Evolutionary conservation across 1,140 invertebrate genomes (phyloP).

Genomic region (Formica selysi): DNA sequence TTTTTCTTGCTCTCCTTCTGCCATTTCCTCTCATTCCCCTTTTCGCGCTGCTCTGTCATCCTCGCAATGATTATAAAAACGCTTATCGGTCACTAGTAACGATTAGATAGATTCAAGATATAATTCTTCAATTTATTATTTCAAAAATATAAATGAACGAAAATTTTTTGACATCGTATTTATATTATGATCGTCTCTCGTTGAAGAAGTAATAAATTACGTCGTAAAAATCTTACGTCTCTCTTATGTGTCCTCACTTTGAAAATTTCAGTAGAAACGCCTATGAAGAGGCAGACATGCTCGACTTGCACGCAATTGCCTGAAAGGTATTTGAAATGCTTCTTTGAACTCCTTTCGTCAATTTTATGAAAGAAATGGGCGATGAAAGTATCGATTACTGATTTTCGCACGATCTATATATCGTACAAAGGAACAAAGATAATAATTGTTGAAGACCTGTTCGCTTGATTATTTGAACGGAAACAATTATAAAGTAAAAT

Average conservation of each 20-base stretch:
- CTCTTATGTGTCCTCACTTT: background rate
- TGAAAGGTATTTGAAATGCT: background rate
- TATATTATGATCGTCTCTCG: background rate
- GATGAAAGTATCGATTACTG: background rate
- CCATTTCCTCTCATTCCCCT: constrained; percentile 27
- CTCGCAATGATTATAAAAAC: constrained; percentile 1
- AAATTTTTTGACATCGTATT: background rate
- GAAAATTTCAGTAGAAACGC: constrained; percentile 17
- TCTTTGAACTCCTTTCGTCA: background rate
- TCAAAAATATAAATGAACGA: background rate
- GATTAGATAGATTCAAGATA: background rate
- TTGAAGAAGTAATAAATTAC: background rate
- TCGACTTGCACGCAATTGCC: background rate
- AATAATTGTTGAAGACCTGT: background rate
- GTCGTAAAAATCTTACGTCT: background rate
- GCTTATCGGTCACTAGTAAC: background rate
- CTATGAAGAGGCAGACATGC: background rate
- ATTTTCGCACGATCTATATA: background rate
- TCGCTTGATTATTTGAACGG: constrained; percentile 17
- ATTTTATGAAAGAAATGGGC: background rate
- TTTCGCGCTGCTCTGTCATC: constrained; percentile 36
- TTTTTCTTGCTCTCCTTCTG: constrained; percentile 49
- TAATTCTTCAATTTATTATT: constrained; percentile 15
- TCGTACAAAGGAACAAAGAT: background rate
- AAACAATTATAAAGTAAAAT: constrained; percentile 45